Base-by-base conservation (phyloP, 2,113 vertebrate species). In the Numida meleagris region DNA sequence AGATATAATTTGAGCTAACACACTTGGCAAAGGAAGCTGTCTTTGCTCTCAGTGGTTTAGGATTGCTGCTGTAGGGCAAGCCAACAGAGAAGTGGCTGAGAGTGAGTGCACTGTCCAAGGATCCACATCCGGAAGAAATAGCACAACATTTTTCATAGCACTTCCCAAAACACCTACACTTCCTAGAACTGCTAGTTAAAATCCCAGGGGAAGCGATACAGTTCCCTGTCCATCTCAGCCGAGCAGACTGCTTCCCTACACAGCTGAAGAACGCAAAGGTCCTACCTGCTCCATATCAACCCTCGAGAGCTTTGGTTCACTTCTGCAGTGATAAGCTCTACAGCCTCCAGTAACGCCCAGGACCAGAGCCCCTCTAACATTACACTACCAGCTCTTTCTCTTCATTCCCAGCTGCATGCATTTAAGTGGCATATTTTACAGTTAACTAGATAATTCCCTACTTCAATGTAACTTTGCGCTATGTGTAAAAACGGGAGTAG, bases 81-180 rank as follows among this genome's bases (percentile, higher is more conserved):
- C 53, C 59, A 87, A 53, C 19, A 79, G 58, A 89, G 88, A 88
- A 87, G 82, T 74, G 50, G 55, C 63, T 43, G 57, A 89, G 31
- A 70, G 42, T 29, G 75, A 93, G 51, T 24, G 50, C 23, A 86
- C 58, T 77, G 75, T 38, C 63, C 88, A 88, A 95, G 67, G 53
- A 94, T 58, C 82, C 71, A 66, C 38, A 94, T 77, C 87, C 23
- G 2, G 55, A 77, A 88, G 68, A 86, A 95, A 91, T 0, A 67
- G n/a, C 51, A 33, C 18, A 78, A n/a, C 61, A 70, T 80, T 82
- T 63, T 95, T 72, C 89, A 71, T 38, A 88, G 36, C 51, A 68
- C 57, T 95, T 96, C 91, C 86, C 86, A 67, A 89, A 96, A 90
- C 92, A 94, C 90, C 83, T 85, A 87, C 79, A 86, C 79, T 93